These are phyloP conservation scores for Umimayanthus chanpuru DNA, from an alignment of 92 coral and sea anemone genomes.

Conservation along the genomic window DNA sequence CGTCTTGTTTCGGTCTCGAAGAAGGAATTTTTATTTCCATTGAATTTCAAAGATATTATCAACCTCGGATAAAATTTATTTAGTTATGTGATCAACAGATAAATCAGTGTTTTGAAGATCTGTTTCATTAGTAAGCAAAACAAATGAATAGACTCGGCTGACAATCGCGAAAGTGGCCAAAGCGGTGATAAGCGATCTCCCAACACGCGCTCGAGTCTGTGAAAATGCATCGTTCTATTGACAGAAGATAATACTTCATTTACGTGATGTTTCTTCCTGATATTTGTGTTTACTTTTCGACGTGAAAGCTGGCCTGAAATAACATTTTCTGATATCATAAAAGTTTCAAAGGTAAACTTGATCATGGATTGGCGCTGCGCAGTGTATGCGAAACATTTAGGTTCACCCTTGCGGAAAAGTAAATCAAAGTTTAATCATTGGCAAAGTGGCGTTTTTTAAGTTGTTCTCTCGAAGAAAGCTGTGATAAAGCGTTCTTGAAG, in stretches of 20 bases:
- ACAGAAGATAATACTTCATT: background rate
- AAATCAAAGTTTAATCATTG: background rate
- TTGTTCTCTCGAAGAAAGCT: background rate
- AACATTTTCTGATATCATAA: background rate
- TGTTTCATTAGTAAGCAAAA: conserved; percentile 15
- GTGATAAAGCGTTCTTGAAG: background rate
- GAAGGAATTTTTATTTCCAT: background rate
- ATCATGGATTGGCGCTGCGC: background rate
- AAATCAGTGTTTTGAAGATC: background rate
- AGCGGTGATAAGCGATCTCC: background rate
- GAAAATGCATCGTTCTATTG: background rate
- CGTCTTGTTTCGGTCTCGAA: background rate
- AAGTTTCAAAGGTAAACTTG: background rate
- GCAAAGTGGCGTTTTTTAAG: background rate
- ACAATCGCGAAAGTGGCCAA: background rate
- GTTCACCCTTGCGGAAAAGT: background rate
- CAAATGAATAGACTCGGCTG: background rate
- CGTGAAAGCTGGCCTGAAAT: background rate
- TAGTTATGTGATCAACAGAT: background rate
- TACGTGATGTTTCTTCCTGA: background rate
- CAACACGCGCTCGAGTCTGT: background rate
- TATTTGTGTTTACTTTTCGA: background rate
- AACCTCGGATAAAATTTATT: background rate
- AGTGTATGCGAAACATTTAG: background rate
- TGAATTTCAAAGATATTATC: background rate